Base-by-base conservation (phyloP, 1,140 invertebrate species). In the Hydropsyche tenuis region DNA sequence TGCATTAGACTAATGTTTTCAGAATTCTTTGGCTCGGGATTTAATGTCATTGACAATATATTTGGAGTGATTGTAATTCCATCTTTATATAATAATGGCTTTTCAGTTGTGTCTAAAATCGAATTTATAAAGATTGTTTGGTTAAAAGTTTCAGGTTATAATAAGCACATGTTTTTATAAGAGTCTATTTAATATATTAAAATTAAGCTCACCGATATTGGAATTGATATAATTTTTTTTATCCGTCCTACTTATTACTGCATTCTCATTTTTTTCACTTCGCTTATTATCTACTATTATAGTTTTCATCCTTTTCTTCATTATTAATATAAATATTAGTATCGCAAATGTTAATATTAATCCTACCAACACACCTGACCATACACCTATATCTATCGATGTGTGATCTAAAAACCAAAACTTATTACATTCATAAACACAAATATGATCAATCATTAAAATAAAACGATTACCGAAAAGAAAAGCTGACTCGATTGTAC, bases 11-110 rank as follows among this genome's bases (percentile, higher is more conserved):
- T 75, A 62, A 75, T 72, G 62, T 73, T 69, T 69, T 77, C 73
- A 16, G 63, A 56, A 46, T 65, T 77, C 73, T 77, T 77, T 77
- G 73, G 73, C 71, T 77, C 73, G 46, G 71, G 69, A 65, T 75
- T 77, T 66, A 70, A 75, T 60, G 45, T 75, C 22, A 64, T 73
- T 37, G 66, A 42, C 45, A 77, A 53, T 68, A 74, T 77, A 27
- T 69, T 65, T 30, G 66, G 48, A 22, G 66, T 45, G n/a, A 42
- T 69, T 48, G 20, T 60, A 45, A 72, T 53, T 45, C 65, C 71
- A 46, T 73, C 72, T 42, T 68, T 73, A 42, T 73, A 73, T 20
- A 77, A 43, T 23, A 77, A 25, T 7, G 73, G 76, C 20, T 77
- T 77, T 66, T 77, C 73, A 46, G 73, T 72, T 7, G 71, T 42